Evolutionary conservation across 1,140 invertebrate species (phyloP), one percentile per base, ranked within the genome.

Genomic region (Calephelis virginiensis): DNA sequence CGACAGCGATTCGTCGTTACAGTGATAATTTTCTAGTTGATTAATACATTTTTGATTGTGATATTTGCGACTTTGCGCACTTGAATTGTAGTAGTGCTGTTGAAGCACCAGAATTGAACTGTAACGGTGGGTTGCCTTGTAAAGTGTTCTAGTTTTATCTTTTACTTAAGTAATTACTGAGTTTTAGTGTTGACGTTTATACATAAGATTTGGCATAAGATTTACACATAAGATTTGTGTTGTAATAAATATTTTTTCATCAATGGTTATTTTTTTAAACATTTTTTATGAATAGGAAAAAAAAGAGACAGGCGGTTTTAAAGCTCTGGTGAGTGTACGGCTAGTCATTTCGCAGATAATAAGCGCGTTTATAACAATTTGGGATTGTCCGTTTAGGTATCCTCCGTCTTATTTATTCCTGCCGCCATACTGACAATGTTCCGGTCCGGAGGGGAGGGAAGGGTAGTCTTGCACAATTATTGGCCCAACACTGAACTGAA

Each of bases 201-300:
- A 45, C 64, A 28, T 66, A 63, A 61, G 62, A 60, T 28, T 64
- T 48, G 49, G 59, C 49, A 45, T 70, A 66, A 67, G 67, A 66
- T 56, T 48, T 70, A 66, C 63, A 70, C 61, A 66, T 66, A 66
- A 28, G 40, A 67, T 68, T 68, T 68, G 72, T 73, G 72, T 73
- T 70, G 66, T 73, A 73, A 73, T 70, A 70, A 73, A 68, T 73
- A 73, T 73, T 73, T 73, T 73, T 73, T 61, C 53, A 73, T 63
- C 63, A 73, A 68, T 43, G 40, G 28, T 49, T 49, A 8, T 13
- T 13, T 49, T 8, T 43, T 43, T 28, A 28, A 28, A 28, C 28
- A 28, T 28, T 28, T 28, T 28, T 28, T 2, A 28, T 28, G 28
- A 28, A 4, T 28, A 28, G 17, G 3, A 28, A 28, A n/a, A 28